Base-by-base conservation (phyloP, 2,888 invertebrate genomes). In the Lasius platythorax region DNA sequence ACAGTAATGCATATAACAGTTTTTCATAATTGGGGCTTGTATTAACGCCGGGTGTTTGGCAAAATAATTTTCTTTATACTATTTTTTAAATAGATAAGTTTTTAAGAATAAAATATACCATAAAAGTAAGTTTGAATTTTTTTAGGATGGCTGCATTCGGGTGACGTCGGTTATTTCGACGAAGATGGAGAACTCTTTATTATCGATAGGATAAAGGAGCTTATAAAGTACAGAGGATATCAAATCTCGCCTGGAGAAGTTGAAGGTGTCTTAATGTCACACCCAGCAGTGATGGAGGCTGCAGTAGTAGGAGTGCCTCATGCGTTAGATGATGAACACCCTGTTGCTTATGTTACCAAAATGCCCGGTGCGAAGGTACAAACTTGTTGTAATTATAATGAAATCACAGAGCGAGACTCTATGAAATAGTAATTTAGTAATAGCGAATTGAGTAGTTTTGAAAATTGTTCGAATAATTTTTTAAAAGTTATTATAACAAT, bases 81-180 rank as follows among this genome's bases (percentile, higher is more conserved):
- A 23, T 23, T 37, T 37, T 37, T 5, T 6, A 37, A 37, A 4
- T 4, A 37, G 4, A 37, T 37, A 37, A 37, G 6, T 37, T 37
- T 37, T 37, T 50, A 15, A 4, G 37, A 0, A 4, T 0, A 56
- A 28, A n/a, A 56, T 46, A n/a, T 43, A 23, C 2, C 0, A 12
- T 11, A 61, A 70, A 43, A 30, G 8, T 30, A 53, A 50, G 40
- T 3, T 53, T 15, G 11, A 28, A 63, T 23, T 64, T 28, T 23
- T 66, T 8, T 8, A 94, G 93, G 93, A 4, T 95, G 93, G 94
- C n/a, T 93, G 23, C 94, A 92, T n/a, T 89, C 94, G 0, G 95
- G 95, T 11, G 95, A 95, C 84, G 82, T 94, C 3, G 92, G 88
- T 12, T 93, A 93, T 66, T 92, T 91, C 46, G 92, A 93, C 43